A percentile compares a stretch with the other conserved stretches of the same genome.
Conservation (phyloP, 2,113 vertebrate species). For the Thymallus thymallus region DNA sequence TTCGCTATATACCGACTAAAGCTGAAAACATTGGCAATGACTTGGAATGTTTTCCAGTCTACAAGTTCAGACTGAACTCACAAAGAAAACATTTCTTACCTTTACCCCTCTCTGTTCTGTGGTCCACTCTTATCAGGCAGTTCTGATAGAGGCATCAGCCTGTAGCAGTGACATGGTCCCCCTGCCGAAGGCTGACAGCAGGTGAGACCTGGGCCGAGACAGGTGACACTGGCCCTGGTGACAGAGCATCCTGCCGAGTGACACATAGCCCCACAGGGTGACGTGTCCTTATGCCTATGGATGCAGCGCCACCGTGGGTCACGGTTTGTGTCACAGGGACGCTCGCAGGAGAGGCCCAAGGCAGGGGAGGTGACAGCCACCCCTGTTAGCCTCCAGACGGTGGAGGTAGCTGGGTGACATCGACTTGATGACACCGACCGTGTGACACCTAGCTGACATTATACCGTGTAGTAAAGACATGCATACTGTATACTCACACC, state of each 20-base stretch:
- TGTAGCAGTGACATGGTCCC: neutral
- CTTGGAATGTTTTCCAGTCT: neutral
- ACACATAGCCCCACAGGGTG: conserved; percentile 22
- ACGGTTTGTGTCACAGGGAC: conserved; percentile 16
- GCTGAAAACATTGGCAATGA: neutral
- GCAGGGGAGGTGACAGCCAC: conserved; percentile 8
- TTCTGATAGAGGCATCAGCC: neutral
- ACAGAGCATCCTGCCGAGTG: conserved; percentile 44
- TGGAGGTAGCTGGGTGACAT: neutral
- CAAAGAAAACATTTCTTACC: neutral
- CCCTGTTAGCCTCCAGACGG: neutral
- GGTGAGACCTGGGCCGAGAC: conserved; percentile 17
- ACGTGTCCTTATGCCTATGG: conserved; percentile 35
- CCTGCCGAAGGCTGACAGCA: conserved; percentile 29
- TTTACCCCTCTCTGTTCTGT: neutral
- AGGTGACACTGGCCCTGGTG: conserved; percentile 39
- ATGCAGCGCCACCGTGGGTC: conserved; percentile 10
- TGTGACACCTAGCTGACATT: neutral
- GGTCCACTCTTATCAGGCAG: neutral
- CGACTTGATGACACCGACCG: too few relatives aligned
- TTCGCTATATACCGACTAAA: neutral
- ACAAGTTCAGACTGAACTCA: neutral
- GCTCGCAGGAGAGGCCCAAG: conserved; percentile 12
- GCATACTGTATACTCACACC: neutral
- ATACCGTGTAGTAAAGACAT: too few relatives aligned